Evolutionary conservation across 2,797 vertebrate genomes (phyloP), one percentile per base, ranked within the genome.

Genomic region (Acanthopagrus latus): DNA sequence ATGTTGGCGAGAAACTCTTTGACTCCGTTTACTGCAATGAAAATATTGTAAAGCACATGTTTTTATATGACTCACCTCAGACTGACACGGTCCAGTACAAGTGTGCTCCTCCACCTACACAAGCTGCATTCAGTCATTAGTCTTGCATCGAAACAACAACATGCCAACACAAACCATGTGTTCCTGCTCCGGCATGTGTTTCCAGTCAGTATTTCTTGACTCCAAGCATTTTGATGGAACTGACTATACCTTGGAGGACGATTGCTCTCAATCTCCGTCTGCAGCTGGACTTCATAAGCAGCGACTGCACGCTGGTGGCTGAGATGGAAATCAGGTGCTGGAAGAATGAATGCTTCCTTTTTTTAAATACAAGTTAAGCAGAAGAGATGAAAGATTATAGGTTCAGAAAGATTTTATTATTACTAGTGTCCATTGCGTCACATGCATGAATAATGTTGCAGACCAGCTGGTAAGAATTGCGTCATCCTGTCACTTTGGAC

Each of bases 141-240:
- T 68, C 16, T 51, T 55, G 8, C 7, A 46, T 23, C 33, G 11
- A 66, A 13, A 47, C 13, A 75, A 44, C 10, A 7, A 13, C 48
- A 70, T 50, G 16, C 29, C 25, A 78, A 62, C 46, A 64, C 48
- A 54, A 77, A 74, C 18, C 3, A 29, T 27, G 41, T 64, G 62
- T n/a, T 48, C 4, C 14, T 13, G 25, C 4, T 16, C 27, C 27
- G 47, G 3, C 48, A 20, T 64, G 14, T 69, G 64, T 80, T 88
- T 74, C 64, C 4, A 2, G 68, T 74, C 73, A 71, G 46, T 71
- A 27, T 60, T 62, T 16, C 51, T 74, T 70, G 46, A 27, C 64
- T 64, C 3, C 4, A 43, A 81, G 68, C 18, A n/a, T 33, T 77
- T 78, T 78, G 16, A 65, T 71, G 43, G 66, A 78, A 82, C 48